These are phyloP conservation scores for Liodrosophila aerea DNA, from an alignment of 2,888 invertebrate genomes.

Conservation along the genomic window DNA sequence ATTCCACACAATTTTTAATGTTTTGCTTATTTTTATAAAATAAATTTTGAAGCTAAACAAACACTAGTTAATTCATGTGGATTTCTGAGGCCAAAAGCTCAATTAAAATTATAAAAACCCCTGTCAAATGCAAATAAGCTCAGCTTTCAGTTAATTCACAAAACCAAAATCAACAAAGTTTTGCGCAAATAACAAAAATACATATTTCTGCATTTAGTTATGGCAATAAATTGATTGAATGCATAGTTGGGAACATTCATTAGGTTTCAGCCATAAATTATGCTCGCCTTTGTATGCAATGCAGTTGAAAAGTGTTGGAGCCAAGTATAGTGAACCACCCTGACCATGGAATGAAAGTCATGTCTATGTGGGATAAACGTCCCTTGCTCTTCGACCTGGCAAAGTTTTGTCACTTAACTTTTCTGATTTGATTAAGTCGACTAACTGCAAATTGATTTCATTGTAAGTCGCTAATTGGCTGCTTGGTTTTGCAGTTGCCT, in stretches of 20 bases:
- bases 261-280: slow-evolving; percentile 28
- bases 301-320: neutral
- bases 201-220: slow-evolving; percentile 1
- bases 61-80: too few species aligned
- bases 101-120: too few species aligned
- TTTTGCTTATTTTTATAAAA: too few species aligned
- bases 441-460: slow-evolving; percentile 71
- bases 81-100: too few species aligned
- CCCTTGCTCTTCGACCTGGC: slow-evolving; percentile 11
- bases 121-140: neutral
- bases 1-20: too few species aligned
- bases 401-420: slow-evolving; percentile 70
- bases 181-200: too few species aligned
- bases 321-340: too few species aligned
- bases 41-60: too few species aligned
- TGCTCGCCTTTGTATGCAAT: slow-evolving; percentile 22
- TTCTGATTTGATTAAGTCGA: slow-evolving; percentile 67
- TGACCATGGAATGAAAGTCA: too few species aligned
- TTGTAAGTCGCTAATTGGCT: slow-evolving; percentile 69
- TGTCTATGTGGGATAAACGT: too few species aligned
- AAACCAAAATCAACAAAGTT: neutral
- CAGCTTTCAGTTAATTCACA: neutral
- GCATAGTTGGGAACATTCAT: slow-evolving; percentile 30
- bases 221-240: slow-evolving; percentile 20
- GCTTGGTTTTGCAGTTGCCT: slow-evolving; percentile 19